These are phyloP conservation scores for Teleiodes luculella DNA, from an alignment of 2,888 invertebrate species.

Conservation along the genomic window DNA sequence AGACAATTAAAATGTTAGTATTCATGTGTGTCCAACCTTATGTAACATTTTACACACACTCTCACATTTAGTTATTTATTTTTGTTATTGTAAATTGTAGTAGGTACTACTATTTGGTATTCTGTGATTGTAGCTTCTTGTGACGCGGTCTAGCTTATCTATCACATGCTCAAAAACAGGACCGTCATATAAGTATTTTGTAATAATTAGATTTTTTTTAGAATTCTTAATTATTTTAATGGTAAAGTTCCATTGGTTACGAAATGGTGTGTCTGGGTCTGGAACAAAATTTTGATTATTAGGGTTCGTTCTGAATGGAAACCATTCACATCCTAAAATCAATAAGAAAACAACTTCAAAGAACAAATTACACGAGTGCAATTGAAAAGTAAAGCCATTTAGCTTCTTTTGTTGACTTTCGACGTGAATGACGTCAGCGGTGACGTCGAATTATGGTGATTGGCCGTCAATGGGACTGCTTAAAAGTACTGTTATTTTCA, in stretches of 20 bases:
- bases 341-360: slow-evolving; percentile 1
- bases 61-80: no score
- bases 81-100: no score
- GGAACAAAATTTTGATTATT: background rate
- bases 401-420: slow-evolving; percentile 4
- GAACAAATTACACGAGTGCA: background rate
- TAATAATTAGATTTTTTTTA: no score
- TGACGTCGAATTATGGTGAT: background rate
- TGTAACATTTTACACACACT: no score
- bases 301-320: background rate
- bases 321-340: background rate
- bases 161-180: no score
- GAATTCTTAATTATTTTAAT: no score
- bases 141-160: no score
- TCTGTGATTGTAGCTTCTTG: no score
- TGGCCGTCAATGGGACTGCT: background rate
- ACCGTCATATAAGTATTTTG: no score
- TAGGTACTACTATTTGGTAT: no score
- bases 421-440: background rate
- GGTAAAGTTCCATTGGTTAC: background rate
- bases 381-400: background rate
- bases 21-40: no score
- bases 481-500: background rate
- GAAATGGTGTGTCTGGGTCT: background rate
- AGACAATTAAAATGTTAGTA: background rate